These are phyloP conservation scores for Diplodus sargus DNA, from an alignment of 2,797 vertebrate genomes.

Conservation along the genomic window DNA sequence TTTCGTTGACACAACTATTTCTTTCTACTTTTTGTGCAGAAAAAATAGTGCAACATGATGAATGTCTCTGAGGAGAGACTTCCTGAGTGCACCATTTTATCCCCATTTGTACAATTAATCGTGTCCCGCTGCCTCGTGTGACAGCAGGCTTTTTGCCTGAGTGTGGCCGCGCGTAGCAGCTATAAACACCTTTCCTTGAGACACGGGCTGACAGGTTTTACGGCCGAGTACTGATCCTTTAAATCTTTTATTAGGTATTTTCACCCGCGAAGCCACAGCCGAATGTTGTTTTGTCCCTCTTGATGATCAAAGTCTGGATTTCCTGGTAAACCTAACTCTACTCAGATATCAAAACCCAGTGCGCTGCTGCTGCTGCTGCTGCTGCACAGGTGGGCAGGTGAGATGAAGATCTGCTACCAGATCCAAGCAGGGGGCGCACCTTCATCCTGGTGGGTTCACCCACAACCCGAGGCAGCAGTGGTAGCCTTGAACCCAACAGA, in stretches of 20 bases:
- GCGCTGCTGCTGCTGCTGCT: no score
- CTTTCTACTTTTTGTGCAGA: not conserved
- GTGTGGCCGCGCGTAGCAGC: not conserved
- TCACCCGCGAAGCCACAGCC: not conserved
- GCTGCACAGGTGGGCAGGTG: conserved; percentile 29
- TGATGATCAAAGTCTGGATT: not conserved
- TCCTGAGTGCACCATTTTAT: not conserved
- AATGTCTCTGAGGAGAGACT: not conserved
- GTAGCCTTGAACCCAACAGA: conserved; percentile 50
- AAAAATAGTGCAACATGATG: not conserved
- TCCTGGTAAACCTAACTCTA: conserved; percentile 3
- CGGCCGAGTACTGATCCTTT: not conserved
- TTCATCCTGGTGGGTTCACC: conserved; percentile 42
- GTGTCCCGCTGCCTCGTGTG: no score
- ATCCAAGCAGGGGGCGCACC: not conserved
- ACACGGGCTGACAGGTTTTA: not conserved
- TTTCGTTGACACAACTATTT: not conserved
- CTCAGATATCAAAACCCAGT: not conserved
- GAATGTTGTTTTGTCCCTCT: not conserved
- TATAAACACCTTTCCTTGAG: not conserved
- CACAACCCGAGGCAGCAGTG: conserved; percentile 42
- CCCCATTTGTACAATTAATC: not conserved
- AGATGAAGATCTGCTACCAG: conserved; percentile 17
- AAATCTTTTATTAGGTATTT: conserved; percentile 2
- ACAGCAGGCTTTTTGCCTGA: not conserved